Conservation (phyloP, 37 sponge, comb jelly and placozoan species). For the Chondrosia reniformis region DNA sequence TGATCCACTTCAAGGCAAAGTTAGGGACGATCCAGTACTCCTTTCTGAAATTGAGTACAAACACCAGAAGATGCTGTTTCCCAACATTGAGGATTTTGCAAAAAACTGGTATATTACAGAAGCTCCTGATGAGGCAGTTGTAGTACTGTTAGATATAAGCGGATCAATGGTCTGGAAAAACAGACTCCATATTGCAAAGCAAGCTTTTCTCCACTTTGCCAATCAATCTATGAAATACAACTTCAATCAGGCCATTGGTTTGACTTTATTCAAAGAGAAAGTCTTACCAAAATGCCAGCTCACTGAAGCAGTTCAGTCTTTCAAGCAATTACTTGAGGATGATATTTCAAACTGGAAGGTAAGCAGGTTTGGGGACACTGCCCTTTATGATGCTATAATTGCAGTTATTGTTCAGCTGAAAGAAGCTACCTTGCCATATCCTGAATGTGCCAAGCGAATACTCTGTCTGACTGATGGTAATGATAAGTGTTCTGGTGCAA, state of each 20-base stretch:
- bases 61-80: neutral
- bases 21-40: neutral
- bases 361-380: neutral
- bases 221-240: slow-evolving; percentile 21
- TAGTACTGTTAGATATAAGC: neutral
- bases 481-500: too few relatives aligned
- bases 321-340: neutral
- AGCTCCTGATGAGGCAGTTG: slow-evolving; percentile 6
- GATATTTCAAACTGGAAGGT: neutral
- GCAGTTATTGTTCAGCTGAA: neutral
- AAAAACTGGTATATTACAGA: neutral
- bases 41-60: neutral
- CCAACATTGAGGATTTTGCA: neutral
- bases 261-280: neutral
- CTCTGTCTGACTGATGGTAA: slow-evolving; percentile 30
- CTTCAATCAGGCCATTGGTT: slow-evolving; percentile 2
- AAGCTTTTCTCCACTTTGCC: slow-evolving; percentile 20
- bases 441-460: neutral
- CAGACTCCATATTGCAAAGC: slow-evolving; percentile 12
- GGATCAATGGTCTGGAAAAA: slow-evolving; percentile 2
- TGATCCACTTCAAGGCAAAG: neutral
- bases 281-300: neutral
- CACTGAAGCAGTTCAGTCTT: neutral
- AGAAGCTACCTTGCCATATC: neutral
- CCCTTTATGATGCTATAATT: neutral